Conservation (phyloP, 2,888 invertebrate species). For the Mimumesa dahlbomi region DNA sequence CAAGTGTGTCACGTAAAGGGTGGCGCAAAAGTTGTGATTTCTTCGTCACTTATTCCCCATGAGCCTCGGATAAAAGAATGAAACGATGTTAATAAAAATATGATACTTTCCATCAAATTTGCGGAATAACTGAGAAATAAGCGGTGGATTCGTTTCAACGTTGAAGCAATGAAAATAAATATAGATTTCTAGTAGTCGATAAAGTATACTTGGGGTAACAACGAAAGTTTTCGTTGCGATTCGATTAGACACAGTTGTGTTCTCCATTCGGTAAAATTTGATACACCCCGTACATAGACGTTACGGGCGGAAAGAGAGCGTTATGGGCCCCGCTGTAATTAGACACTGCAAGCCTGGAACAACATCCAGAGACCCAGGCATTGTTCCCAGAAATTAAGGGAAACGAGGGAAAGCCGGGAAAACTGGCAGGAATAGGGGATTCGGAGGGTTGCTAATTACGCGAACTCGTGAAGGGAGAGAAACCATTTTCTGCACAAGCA, state of each 20-base stretch:
- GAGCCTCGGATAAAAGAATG: too few relatives aligned
- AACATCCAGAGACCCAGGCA: slow-evolving; percentile 71
- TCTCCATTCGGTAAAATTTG: slow-evolving; percentile 22
- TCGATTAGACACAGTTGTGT: too few relatives aligned
- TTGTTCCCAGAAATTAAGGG: slow-evolving; percentile 78
- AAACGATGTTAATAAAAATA: too few relatives aligned
- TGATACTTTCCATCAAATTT: too few relatives aligned
- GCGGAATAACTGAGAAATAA: too few relatives aligned
- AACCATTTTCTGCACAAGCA: slow-evolving; percentile 67
- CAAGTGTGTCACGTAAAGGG: slow-evolving; percentile 35
- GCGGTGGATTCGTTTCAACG: too few relatives aligned
- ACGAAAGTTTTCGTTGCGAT: too few relatives aligned
- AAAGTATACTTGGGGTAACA: too few relatives aligned
- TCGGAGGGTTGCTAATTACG: slow-evolving; percentile 75
- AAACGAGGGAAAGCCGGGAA: slow-evolving; percentile 74
- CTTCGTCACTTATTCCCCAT: too few relatives aligned
- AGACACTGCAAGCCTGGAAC: slow-evolving; percentile 77
- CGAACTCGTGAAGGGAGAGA: slow-evolving; percentile 65
- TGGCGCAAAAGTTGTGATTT: slow-evolving; percentile 24
- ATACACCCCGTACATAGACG: slow-evolving; percentile 29
- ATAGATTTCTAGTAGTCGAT: too few relatives aligned
- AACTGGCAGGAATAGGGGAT: slow-evolving; percentile 65
- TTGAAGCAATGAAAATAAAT: too few relatives aligned
- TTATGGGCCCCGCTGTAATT: slow-evolving; percentile 72
- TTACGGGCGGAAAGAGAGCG: slow-evolving; percentile 8